Evolutionary conservation across 2,113 vertebrate genomes (phyloP).

Genomic region (Jacana jacana): DNA sequence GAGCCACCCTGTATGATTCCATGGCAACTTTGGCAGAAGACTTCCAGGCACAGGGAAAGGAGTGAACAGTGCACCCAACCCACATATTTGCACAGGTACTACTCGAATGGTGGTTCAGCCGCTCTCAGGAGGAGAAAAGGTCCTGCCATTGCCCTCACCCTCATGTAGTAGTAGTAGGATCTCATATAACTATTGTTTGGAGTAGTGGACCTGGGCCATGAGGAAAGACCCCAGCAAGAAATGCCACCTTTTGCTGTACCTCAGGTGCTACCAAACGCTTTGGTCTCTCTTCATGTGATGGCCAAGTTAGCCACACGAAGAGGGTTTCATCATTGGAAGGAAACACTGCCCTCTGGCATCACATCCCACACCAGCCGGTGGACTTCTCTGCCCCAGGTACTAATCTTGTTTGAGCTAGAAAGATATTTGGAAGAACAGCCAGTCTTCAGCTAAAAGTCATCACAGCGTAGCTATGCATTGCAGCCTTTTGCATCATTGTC

Average conservation of each 20-base stretch:
- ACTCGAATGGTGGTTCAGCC: neutral
- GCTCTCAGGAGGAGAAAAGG: neutral
- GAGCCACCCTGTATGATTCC: neutral
- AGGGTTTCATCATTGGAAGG: neutral
- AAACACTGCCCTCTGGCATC: neutral
- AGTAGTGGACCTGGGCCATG: neutral
- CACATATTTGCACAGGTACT: no score
- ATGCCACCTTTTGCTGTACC: neutral
- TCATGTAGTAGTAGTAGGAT: neutral
- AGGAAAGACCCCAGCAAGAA: neutral
- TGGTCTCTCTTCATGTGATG: neutral
- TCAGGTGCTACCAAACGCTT: neutral
- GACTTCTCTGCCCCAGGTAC: neutral
- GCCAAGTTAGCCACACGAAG: neutral
- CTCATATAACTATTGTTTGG: neutral
- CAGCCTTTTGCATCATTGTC: constrained; percentile 13
- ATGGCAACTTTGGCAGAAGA: neutral
- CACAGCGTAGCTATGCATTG: neutral
- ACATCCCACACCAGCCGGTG: neutral
- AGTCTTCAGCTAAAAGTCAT: neutral
- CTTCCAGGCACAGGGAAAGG: neutral
- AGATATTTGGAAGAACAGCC: neutral
- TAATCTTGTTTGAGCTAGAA: neutral
- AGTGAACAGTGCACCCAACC: neutral
- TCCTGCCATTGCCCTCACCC: neutral